A percentile compares a stretch with the other conserved stretches of the same genome.
Conservation (phyloP, 2,888 invertebrate species). For the Zhengitettix transpicula region DNA sequence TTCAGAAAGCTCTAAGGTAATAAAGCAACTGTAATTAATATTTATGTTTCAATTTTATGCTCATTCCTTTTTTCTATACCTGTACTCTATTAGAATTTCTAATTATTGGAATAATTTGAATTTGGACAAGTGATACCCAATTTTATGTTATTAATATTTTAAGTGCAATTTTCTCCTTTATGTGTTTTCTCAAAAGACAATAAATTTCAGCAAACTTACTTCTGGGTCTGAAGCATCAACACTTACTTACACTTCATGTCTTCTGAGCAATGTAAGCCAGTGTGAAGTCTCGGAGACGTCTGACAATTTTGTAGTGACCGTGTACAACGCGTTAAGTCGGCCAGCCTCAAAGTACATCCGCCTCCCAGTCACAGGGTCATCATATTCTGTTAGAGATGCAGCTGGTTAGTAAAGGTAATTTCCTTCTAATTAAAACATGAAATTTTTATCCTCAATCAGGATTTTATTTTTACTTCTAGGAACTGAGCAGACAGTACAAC, state of each 20-base stretch:
- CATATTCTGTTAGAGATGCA: conserved; percentile 45
- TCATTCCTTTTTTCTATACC: too few relatives aligned
- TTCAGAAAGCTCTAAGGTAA: conserved; percentile 40
- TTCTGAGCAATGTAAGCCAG: conserved; percentile 56
- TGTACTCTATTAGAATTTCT: too few relatives aligned
- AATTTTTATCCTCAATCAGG: too few relatives aligned
- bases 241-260: conserved; percentile 28
- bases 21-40: conserved; percentile 7
- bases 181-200: too few relatives aligned
- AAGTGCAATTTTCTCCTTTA: too few relatives aligned
- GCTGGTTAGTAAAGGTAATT: conserved; percentile 30
- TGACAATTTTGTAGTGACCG: conserved; percentile 46
- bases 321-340: conserved; percentile 70
- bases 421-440: too few relatives aligned
- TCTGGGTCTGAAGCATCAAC: too few relatives aligned
- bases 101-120: too few relatives aligned
- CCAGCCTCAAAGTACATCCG: conserved; percentile 38
- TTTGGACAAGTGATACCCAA: too few relatives aligned
- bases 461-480: conserved; percentile 25
- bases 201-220: too few relatives aligned
- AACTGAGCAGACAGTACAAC: conserved; percentile 15
- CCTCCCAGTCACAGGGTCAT: conserved; percentile 39
- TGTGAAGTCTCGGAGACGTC: conserved; percentile 48
- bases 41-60: too few relatives aligned
- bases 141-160: too few relatives aligned